These are phyloP conservation scores for Meta bourneti DNA, from an alignment of 2,888 invertebrate genomes.

Conservation along the genomic window DNA sequence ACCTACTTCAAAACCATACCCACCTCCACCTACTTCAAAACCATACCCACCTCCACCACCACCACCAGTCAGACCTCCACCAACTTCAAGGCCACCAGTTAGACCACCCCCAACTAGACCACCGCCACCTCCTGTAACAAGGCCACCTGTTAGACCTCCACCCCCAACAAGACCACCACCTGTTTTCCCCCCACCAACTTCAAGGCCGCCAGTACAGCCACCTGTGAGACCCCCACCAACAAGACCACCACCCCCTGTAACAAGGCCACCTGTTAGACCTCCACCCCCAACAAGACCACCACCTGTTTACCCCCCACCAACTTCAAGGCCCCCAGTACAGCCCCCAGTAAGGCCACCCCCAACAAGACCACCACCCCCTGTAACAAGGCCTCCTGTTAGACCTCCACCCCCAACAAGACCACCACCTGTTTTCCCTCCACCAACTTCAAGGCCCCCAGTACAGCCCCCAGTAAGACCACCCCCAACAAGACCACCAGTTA, in stretches of 20 bases:
- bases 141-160: slow-evolving; percentile 10
- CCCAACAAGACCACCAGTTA: not conserved
- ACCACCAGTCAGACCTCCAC: slow-evolving; percentile 78
- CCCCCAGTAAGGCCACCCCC: slow-evolving; percentile 46
- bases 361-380: slow-evolving; percentile 39
- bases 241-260: slow-evolving; percentile 22
- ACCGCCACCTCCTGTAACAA: not conserved
- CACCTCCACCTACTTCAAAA: slow-evolving; percentile 27
- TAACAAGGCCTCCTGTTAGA: slow-evolving; percentile 6
- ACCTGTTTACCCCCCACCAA: slow-evolving; percentile 5
- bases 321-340: slow-evolving; percentile 1
- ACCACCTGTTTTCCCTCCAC: not conserved
- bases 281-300: slow-evolving; percentile 43
- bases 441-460: slow-evolving; percentile 42
- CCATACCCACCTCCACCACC: slow-evolving; percentile 8
- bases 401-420: slow-evolving; percentile 11
- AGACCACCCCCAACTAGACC: slow-evolving; percentile 20
- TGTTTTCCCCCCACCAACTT: not conserved
- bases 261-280: slow-evolving; percentile 5
- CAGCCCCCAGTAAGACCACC: slow-evolving; percentile 29
- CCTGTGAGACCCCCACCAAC: slow-evolving; percentile 71
- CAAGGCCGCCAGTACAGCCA: slow-evolving; percentile 5
- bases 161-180: slow-evolving; percentile 43
- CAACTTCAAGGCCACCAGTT: slow-evolving; percentile 12
- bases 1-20: slow-evolving; percentile 42